A percentile compares a stretch with the other conserved stretches of the same genome.
Conservation (phyloP, 1,140 invertebrate species). For the Antheraea pernyi region DNA sequence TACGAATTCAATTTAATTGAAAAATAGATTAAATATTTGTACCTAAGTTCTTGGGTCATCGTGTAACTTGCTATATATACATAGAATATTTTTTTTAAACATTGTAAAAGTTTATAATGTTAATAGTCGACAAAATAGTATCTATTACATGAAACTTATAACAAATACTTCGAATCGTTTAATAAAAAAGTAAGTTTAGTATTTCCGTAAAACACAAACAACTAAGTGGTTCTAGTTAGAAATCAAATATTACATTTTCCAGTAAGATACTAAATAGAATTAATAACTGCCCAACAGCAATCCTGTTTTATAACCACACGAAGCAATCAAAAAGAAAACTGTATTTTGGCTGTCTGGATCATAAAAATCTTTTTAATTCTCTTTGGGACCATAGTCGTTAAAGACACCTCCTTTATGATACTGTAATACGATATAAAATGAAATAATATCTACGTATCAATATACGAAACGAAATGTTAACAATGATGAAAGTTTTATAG, state of each 20-base stretch:
- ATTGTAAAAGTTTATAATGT: no score
- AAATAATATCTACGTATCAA: not conserved
- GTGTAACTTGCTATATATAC: no score
- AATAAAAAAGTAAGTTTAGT: not conserved
- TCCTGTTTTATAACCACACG: not conserved
- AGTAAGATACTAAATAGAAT: not conserved
- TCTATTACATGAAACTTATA: no score
- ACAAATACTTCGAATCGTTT: no score
- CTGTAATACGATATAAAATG: not conserved
- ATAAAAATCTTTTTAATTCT: not conserved
- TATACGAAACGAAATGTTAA: not conserved
- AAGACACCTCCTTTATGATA: not conserved
- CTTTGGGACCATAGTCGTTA: not conserved
- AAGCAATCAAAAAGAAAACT: constrained; percentile 3
- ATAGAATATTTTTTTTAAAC: no score
- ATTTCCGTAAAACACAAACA: not conserved
- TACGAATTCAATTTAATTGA: no score
- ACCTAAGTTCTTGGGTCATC: no score
- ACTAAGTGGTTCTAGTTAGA: not conserved
- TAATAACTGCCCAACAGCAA: not conserved
- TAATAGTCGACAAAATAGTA: no score
- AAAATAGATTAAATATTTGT: no score
- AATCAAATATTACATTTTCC: constrained; percentile 1
- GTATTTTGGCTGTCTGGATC: not conserved
- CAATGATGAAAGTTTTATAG: constrained; percentile 12